A percentile compares a stretch with the other conserved stretches of the same genome.
phyloP scores from a whole-genome alignment of 2,113 vertebrate species.

The Sardina pilchardus region DNA sequence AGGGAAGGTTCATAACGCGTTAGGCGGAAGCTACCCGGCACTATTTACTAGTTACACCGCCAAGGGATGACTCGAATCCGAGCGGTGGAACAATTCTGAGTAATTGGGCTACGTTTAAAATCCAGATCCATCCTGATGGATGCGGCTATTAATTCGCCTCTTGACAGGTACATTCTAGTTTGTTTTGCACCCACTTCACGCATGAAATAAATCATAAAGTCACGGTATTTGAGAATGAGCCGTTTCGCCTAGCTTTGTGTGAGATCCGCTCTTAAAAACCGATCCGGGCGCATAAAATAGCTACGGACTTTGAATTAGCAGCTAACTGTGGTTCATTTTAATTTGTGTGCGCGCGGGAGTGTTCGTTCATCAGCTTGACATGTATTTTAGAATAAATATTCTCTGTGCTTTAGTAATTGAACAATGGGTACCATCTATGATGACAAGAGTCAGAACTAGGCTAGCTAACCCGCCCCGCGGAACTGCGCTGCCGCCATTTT shows the following conservation, averaged over 20 bases:
- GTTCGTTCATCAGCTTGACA: background rate
- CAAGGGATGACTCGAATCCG: constrained; percentile 8
- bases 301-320: background rate
- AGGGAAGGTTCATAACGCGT: background rate
- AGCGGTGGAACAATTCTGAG: constrained; percentile 15
- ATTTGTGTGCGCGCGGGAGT: background rate
- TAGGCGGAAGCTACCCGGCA: constrained; percentile 12
- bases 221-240: background rate
- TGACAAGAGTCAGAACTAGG: background rate
- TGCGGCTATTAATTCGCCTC: constrained; percentile 65
- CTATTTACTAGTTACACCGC: constrained; percentile 16
- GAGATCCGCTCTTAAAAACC: background rate
- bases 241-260: constrained; percentile 14
- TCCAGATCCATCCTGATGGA: constrained; percentile 68
- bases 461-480: constrained; percentile 24
- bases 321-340: background rate
- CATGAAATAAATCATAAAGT: constrained; percentile 15
- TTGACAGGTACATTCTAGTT: constrained; percentile 68
- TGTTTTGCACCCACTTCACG: constrained; percentile 6
- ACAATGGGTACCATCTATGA: background rate
- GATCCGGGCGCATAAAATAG: background rate
- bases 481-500: constrained; percentile 43
- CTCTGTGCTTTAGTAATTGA: background rate
- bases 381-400: background rate
- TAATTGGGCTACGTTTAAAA: constrained; percentile 37